phyloP scores from a whole-genome alignment of 1,140 invertebrate species.

The Pentalonia nigronervosa region DNA sequence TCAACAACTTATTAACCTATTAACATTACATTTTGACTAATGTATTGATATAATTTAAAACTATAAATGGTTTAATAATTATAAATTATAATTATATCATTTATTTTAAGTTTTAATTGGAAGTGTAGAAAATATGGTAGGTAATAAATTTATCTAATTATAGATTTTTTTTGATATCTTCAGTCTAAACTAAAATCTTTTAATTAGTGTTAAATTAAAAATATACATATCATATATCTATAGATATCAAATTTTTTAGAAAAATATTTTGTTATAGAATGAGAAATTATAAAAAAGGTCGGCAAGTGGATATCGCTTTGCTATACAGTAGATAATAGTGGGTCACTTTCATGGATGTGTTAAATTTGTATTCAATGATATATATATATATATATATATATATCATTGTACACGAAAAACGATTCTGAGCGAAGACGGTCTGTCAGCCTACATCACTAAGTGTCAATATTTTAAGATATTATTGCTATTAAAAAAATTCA shows the following conservation, averaged over 20 bases:
- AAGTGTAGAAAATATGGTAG: background rate
- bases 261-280: background rate
- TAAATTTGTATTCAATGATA: too few relatives aligned
- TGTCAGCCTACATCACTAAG: too few relatives aligned
- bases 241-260: too few relatives aligned
- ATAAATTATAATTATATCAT: background rate
- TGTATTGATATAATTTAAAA: background rate
- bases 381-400: too few relatives aligned
- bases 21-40: background rate
- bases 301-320: too few relatives aligned
- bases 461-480: too few relatives aligned
- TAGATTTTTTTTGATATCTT: background rate
- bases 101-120: background rate
- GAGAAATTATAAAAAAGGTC: background rate
- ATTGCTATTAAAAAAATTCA: too few relatives aligned
- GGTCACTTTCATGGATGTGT: too few relatives aligned
- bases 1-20: background rate
- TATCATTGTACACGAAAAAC: too few relatives aligned
- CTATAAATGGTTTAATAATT: background rate
- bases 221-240: background rate
- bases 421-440: too few relatives aligned
- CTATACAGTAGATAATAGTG: too few relatives aligned
- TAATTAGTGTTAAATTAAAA: background rate
- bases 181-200: background rate
- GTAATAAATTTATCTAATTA: background rate